Base-by-base conservation (phyloP, 2,797 vertebrate genomes). In the Steatocranus sp. region DNA sequence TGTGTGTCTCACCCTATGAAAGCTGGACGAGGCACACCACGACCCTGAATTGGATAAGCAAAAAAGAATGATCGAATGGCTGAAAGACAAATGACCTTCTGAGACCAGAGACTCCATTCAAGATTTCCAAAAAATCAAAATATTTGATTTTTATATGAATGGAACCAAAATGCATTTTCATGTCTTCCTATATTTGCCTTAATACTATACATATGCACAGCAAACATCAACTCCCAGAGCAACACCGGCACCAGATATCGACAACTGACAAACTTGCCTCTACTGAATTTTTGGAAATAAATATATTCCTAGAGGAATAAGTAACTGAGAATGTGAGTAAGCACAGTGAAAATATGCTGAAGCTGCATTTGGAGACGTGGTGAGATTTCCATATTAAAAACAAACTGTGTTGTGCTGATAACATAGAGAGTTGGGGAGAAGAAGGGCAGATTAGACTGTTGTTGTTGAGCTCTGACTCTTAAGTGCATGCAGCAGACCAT, bases 391-490 rank as follows among this genome's bases (percentile, higher is more conserved):
- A 75, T 61, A 80, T 76, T 18, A 32, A 75, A 74, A 77, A 79
- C 56, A 84, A 80, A 86, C 78, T 79, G 63, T 54, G 25, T 58
- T 30, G 53, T 7, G 9, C 46, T 82, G 73, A 80, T 87, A 84
- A 83, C 50, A 43, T 63, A 30, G 41, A 83, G 41, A 8, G 76
- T 27, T 23, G 51, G 43, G 38, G 54, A 20, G 43, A 66, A 79
- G 46, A 75, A 73, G 56, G n/a, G 23, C 63, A 84, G 61, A 85
- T 86, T 75, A 43, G 32, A 61, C 54, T 53, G 38, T 83, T 88
- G 61, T 81, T 74, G 49, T 27, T 41, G 50, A 41, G 30, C 53
- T 56, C 53, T 66, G 68, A 34, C 46, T 32, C 46, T 63, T 81
- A 14, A 74, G 43, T 75, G 76, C 38, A 58, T 32, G 58, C 34